Evolutionary conservation across 2,888 invertebrate species (phyloP).

Genomic region (Rhagonycha fulva): DNA sequence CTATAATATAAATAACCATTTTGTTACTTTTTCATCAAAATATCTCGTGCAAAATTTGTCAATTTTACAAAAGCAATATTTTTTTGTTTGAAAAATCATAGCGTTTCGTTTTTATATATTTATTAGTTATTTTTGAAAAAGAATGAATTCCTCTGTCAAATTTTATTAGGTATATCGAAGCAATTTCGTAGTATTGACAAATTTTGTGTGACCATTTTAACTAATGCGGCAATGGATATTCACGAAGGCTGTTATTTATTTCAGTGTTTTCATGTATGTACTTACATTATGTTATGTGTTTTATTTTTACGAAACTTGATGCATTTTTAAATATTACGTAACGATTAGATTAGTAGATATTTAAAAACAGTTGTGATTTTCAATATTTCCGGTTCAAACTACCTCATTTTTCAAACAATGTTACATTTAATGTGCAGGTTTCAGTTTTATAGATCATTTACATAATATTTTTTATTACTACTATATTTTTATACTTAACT

Average conservation of each 20-base stretch:
- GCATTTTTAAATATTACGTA: constrained; percentile 18
- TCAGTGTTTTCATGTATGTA: constrained; percentile 27
- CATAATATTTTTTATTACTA: constrained; percentile 23
- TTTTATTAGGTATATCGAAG: no score
- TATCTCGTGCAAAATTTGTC: neutral
- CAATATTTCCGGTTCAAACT: constrained; percentile 31
- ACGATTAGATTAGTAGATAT: neutral
- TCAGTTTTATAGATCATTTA: constrained; percentile 25
- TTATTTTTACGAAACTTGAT: constrained; percentile 20
- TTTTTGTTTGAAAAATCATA: neutral
- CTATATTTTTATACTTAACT: constrained; percentile 19
- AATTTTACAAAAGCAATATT: neutral
- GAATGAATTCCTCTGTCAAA: neutral
- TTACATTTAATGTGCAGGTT: constrained; percentile 17
- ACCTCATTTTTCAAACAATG: constrained; percentile 34
- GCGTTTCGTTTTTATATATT: neutral
- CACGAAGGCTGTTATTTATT: constrained; percentile 32
- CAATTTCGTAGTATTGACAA: neutral
- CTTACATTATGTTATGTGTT: constrained; percentile 3
- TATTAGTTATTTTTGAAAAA: neutral
- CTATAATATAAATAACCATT: neutral
- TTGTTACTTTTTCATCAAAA: neutral
- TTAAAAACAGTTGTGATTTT: constrained; percentile 27
- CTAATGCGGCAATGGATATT: constrained; percentile 17
- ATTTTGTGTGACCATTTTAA: neutral